Evolutionary conservation across 1,140 invertebrate genomes (phyloP), one percentile per base, ranked within the genome.

Genomic region (Neomicropteryx cornuta): DNA sequence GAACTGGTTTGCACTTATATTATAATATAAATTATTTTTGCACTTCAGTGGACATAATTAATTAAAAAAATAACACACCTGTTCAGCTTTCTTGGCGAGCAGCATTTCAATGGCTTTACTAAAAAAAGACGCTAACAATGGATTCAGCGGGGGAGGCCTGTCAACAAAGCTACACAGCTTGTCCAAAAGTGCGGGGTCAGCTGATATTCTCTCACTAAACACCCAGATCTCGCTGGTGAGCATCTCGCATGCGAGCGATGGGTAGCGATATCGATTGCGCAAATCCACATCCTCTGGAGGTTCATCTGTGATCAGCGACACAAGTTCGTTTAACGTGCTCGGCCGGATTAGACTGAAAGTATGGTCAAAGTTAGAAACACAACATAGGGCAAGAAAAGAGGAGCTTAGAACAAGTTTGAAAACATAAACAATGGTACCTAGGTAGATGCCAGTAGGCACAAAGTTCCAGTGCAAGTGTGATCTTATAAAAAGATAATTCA

Each of bases 41-140:
- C n/a, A n/a, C n/a, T n/a, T n/a, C n/a, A n/a, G n/a, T n/a, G n/a
- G n/a, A n/a, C n/a, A n/a, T n/a, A n/a, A n/a, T n/a, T n/a, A n/a
- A n/a, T n/a, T n/a, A n/a, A n/a, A n/a, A n/a, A 33, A 16, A 3
- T 18, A 3, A 11, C 16, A 36, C 30, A 63, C 61, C 59, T 70
- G 67, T 56, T 70, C 68, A 41, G 62, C 56, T 48, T 85, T 87
- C 55, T 82, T 76, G 40, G 79, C 77, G 43, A 94, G 77, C 47
- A 95, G 72, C 59, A 87, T 80, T 50, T 86, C 81, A 60, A 97
- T 77, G 36, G 88, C 89, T 76, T 92, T 93, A 63, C 87, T 92
- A 70, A 95, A 94, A 74, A 93, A 97, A 45, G 89, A 94, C 22
- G 92, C 90, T 50, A 97, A 72, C 36, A 97, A 67, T 41, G 93